Evolutionary conservation across 2,797 vertebrate genomes (phyloP).

Genomic region (Chaenodraco wilsoni): DNA sequence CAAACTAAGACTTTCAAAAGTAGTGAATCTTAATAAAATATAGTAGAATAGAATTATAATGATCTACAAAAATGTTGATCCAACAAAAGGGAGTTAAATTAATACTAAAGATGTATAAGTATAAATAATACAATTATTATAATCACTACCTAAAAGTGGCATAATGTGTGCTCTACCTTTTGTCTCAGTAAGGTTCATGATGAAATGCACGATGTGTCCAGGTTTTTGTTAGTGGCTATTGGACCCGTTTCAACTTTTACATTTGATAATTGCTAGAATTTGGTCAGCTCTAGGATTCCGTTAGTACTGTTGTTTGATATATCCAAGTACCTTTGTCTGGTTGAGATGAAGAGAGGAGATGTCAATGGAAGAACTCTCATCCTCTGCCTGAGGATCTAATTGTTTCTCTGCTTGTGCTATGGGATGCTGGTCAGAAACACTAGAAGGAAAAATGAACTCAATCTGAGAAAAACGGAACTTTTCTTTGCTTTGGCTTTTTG

Average conservation of each 20-base stretch:
- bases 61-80: no score
- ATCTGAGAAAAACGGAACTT: slow-evolving; percentile 21
- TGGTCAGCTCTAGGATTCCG: not conserved
- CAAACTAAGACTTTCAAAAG: no score
- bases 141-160: no score
- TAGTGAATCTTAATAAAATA: no score
- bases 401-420: slow-evolving; percentile 47
- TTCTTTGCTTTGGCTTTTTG: not conserved
- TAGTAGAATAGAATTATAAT: no score
- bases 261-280: not conserved
- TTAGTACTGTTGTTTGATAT: not conserved
- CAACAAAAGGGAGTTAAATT: no score
- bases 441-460: slow-evolving; percentile 30
- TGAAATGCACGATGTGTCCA: not conserved
- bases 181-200: no score
- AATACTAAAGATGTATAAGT: no score
- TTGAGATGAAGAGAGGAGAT: slow-evolving; percentile 52
- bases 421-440: slow-evolving; percentile 42
- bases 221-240: not conserved
- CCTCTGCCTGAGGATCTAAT: slow-evolving; percentile 30
- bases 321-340: slow-evolving; percentile 43
- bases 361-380: slow-evolving; percentile 37
- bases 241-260: not conserved
- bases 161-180: no score
- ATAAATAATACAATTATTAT: no score